phyloP scores from a whole-genome alignment of 2,797 vertebrate genomes.

The Periophthalmus magnuspinnatus region DNA sequence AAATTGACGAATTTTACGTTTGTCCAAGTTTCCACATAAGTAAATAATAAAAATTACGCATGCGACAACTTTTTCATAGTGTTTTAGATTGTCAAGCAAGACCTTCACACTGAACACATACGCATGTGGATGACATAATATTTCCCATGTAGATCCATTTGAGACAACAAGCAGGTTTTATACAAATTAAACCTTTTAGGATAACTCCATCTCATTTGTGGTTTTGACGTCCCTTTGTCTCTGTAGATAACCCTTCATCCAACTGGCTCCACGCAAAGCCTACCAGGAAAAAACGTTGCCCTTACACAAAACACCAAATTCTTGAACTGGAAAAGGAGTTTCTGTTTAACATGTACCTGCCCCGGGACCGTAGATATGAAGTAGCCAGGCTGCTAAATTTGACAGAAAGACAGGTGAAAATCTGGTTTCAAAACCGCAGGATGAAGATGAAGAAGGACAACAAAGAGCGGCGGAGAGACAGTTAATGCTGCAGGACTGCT shows the following conservation, averaged over 20 bases:
- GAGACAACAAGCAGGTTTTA: neutral
- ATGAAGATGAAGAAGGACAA: constrained; percentile 99
- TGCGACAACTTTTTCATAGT: neutral
- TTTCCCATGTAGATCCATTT: neutral
- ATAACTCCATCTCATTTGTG: constrained; percentile 43
- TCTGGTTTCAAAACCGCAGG: constrained; percentile 99
- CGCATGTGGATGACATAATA: neutral
- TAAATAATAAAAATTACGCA: neutral
- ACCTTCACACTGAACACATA: neutral
- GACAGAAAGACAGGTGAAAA: constrained; percentile 98
- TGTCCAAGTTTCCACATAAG: neutral
- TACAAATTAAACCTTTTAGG: neutral
- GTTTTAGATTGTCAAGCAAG: neutral
- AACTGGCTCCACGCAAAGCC: constrained; percentile 98
- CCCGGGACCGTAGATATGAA: constrained; percentile 96
- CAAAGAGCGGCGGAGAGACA: constrained; percentile 88
- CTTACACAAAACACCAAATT: constrained; percentile 95
- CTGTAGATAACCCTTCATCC: constrained; percentile 91
- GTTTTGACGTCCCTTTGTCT: constrained; percentile 40
- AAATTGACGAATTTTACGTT: neutral
- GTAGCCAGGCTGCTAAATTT: constrained; percentile 92
- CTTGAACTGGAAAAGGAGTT: constrained; percentile 98
- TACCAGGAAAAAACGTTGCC: constrained; percentile 95
- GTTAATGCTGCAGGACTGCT: constrained; percentile 45
- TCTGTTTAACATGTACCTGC: constrained; percentile 99